Evolutionary conservation across 2,113 vertebrate species (phyloP).

Genomic region (Rhipidura dahli): DNA sequence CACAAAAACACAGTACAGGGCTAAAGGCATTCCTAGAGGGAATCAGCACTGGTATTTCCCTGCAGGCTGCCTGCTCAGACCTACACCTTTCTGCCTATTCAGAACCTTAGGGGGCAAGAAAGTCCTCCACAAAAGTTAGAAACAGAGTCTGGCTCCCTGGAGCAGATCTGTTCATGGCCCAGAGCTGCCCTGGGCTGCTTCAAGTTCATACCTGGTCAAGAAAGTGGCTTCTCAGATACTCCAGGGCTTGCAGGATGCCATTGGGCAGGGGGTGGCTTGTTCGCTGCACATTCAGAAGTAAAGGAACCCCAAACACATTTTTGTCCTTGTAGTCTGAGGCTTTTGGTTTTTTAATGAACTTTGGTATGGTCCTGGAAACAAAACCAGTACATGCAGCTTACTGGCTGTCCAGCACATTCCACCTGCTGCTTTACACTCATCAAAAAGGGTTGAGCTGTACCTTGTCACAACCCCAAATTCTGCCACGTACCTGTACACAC

Average conservation of each 20-base stretch:
- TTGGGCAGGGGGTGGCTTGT: constrained; percentile 80
- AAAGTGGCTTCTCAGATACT: constrained; percentile 78
- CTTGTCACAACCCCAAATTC: neutral
- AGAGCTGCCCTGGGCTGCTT: neutral
- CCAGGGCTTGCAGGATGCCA: constrained; percentile 81
- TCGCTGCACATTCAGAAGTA: constrained; percentile 78
- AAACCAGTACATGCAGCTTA: neutral
- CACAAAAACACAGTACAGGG: neutral
- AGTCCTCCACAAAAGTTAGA: neutral
- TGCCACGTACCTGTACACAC: neutral
- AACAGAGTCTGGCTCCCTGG: neutral
- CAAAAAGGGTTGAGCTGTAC: neutral
- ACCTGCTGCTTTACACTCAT: neutral
- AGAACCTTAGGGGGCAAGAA: neutral
- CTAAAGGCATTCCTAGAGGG: neutral
- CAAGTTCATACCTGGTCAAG: constrained; percentile 79
- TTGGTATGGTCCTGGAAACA: constrained; percentile 81
- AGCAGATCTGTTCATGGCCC: neutral
- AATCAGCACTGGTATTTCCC: neutral
- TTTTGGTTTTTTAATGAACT: constrained; percentile 76
- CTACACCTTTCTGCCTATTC: neutral
- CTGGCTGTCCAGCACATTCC: neutral
- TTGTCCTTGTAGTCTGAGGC: constrained; percentile 75
- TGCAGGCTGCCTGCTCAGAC: neutral
- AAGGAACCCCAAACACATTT: constrained; percentile 83